A percentile compares a stretch with the other conserved stretches of the same genome.
Evolutionary conservation across 2,888 invertebrate genomes (phyloP).

Genomic region (Masnerella sp.): DNA sequence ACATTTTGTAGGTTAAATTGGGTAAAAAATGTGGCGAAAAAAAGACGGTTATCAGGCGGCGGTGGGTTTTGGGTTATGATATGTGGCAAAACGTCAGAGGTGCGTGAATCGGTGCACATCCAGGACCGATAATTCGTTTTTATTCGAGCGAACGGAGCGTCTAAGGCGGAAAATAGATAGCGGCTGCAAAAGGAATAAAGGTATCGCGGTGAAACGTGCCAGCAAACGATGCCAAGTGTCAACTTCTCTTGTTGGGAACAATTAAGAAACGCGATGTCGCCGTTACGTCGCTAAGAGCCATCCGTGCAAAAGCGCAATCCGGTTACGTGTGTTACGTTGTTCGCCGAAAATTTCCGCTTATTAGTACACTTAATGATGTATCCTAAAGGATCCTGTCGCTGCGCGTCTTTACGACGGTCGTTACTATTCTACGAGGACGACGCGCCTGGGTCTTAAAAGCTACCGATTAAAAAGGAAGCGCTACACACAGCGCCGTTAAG

Average conservation of each 20-base stretch:
- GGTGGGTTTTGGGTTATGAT: too few relatives aligned
- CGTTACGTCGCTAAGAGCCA: constrained; percentile 59
- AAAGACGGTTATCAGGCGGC: too few relatives aligned
- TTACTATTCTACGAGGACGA: constrained; percentile 49
- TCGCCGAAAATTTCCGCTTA: constrained; percentile 56
- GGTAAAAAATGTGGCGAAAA: too few relatives aligned
- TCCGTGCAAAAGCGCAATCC: constrained; percentile 43
- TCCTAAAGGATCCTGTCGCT: constrained; percentile 51
- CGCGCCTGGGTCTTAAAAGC: constrained; percentile 50
- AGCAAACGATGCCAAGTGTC: constrained; percentile 71
- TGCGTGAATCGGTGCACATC: neutral
- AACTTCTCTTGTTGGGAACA: constrained; percentile 74
- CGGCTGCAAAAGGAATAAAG: constrained; percentile 20
- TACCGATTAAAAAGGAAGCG: constrained; percentile 59
- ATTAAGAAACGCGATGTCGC: constrained; percentile 74
- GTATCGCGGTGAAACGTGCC: constrained; percentile 63
- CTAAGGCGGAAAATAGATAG: constrained; percentile 16
- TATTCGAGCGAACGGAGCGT: neutral
- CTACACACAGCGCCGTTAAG: constrained; percentile 48
- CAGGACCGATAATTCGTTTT: neutral
- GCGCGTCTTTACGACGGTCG: constrained; percentile 49
- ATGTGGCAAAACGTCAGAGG: too few relatives aligned
- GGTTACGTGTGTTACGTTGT: constrained; percentile 39
- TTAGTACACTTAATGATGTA: constrained; percentile 61
- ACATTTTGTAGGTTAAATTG: too few relatives aligned